Evolutionary conservation across 2,888 invertebrate species (phyloP).

Genomic region (Sthenelais limicola): DNA sequence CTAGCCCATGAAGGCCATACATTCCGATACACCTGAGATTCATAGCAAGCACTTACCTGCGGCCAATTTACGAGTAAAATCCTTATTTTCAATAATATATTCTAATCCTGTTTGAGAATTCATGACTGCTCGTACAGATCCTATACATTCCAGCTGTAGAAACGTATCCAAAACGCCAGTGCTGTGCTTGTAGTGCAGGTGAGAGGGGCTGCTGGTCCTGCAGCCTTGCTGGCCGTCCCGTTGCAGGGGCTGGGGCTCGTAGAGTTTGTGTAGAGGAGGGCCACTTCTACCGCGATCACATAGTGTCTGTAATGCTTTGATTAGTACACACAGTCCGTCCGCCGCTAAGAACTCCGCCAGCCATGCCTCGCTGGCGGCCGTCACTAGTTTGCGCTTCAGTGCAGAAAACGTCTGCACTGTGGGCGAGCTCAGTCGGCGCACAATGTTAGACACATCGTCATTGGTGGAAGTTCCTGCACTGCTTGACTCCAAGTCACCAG

Average conservation of each 20-base stretch:
- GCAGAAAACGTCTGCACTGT: conserved; percentile 56
- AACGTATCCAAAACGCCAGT: conserved; percentile 58
- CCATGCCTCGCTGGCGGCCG: conserved; percentile 55
- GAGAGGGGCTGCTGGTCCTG: too few relatives aligned
- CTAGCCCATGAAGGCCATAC: background rate
- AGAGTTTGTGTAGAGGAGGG: too few relatives aligned
- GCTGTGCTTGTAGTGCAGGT: too few relatives aligned
- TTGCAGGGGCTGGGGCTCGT: too few relatives aligned
- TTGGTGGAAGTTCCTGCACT: background rate
- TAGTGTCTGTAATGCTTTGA: conserved; percentile 59
- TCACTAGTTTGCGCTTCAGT: conserved; percentile 52
- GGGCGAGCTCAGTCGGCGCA: conserved; percentile 50
- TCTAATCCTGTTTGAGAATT: conserved; percentile 41
- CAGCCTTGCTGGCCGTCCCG: too few relatives aligned
- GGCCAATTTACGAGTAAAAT: conserved; percentile 39
- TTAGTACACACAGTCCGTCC: conserved; percentile 61
- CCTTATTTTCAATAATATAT: conserved; percentile 36
- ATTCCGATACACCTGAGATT: background rate
- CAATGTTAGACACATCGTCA: conserved; percentile 14
- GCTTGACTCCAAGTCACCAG: background rate
- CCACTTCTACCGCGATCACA: conserved; percentile 50
- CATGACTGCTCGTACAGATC: conserved; percentile 56
- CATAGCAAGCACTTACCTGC: conserved; percentile 35
- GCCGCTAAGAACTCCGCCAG: conserved; percentile 57
- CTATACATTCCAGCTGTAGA: conserved; percentile 59